These are phyloP conservation scores for Gerris buenoi DNA, from an alignment of 1,140 invertebrate species.

Conservation along the genomic window DNA sequence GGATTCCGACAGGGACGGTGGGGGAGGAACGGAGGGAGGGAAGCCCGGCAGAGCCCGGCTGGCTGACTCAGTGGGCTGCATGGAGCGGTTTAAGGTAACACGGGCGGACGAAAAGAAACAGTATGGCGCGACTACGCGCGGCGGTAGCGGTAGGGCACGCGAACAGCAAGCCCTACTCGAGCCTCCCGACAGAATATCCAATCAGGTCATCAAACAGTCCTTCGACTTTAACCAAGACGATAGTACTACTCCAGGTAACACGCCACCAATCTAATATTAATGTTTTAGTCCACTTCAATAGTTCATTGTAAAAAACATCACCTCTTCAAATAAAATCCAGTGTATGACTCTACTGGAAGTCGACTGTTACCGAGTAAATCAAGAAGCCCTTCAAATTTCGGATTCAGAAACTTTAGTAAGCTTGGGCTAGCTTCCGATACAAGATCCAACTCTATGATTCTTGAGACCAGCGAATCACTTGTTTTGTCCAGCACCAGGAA, in stretches of 20 bases:
- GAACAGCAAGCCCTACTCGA: background rate
- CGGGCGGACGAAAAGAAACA: background rate
- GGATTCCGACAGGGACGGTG: no score
- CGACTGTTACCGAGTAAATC: no score
- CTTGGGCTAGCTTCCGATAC: no score
- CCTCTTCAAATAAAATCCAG: no score
- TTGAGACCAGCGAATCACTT: no score
- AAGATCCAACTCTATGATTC: no score
- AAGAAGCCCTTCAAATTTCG: no score
- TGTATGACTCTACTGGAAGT: no score
- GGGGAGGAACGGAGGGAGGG: background rate
- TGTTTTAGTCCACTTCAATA: background rate
- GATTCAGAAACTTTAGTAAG: no score
- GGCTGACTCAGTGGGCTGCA: background rate
- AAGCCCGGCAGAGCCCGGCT: background rate
- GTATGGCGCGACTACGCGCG: background rate
- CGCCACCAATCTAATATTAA: background rate
- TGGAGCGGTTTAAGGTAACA: background rate
- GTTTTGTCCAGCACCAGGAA: no score
- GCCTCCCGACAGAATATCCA: background rate
- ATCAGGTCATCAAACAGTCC: background rate
- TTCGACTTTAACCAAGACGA: background rate
- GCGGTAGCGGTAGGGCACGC: background rate
- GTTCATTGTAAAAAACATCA: no score
- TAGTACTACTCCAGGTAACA: background rate